Conservation (phyloP, 1,140 invertebrate genomes). For the Lycorma delicatula region DNA sequence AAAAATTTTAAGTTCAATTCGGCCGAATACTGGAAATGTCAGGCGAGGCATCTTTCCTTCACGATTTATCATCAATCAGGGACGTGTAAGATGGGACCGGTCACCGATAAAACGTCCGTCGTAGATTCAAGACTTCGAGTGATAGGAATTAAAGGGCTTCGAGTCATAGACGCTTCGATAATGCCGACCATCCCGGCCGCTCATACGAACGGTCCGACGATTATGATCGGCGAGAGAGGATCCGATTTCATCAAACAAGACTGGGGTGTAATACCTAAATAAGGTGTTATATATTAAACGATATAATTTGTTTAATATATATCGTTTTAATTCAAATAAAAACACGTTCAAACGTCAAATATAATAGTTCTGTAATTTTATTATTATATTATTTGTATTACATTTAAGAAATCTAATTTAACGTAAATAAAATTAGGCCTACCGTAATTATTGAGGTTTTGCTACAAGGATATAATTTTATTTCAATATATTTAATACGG, state of each 20-base stretch:
- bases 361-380: no score
- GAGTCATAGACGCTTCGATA: slow-evolving; percentile 67
- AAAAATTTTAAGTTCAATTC: slow-evolving; percentile 50
- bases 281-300: no score
- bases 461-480: no score
- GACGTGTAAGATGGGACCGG: slow-evolving; percentile 77
- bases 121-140: slow-evolving; percentile 61
- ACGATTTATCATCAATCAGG: slow-evolving; percentile 71
- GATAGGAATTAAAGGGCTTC: slow-evolving; percentile 54
- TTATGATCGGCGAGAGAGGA: slow-evolving; percentile 65
- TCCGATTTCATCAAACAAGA: slow-evolving; percentile 54
- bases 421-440: no score
- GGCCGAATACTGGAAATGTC: slow-evolving; percentile 65
- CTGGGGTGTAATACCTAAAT: no score
- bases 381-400: no score
- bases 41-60: slow-evolving; percentile 52
- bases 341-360: no score
- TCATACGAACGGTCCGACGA: slow-evolving; percentile 54
- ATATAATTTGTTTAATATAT: no score
- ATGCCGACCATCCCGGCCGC: slow-evolving; percentile 49
- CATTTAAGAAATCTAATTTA: no score
- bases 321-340: no score
- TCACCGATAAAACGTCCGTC: slow-evolving; percentile 53
- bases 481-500: no score
- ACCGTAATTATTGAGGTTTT: no score